Conservation (phyloP, 2,888 invertebrate species). For the Erebia palarica region DNA sequence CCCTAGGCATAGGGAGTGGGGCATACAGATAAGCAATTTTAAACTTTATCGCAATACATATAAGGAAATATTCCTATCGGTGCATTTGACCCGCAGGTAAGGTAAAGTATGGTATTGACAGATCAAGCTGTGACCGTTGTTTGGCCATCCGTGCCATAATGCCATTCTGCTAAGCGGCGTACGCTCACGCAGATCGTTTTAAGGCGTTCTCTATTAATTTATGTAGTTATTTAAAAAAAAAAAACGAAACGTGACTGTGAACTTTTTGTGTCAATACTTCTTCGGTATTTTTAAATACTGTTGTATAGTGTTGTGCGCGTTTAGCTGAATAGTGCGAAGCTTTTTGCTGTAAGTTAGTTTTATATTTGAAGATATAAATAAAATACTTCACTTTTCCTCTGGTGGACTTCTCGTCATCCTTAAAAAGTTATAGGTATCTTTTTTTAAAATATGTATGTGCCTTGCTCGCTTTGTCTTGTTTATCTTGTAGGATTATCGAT, state of each 20-base stretch:
- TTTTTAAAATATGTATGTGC: no score
- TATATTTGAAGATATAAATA: background rate
- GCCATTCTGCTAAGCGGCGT: slow-evolving; percentile 54
- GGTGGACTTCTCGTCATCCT: no score
- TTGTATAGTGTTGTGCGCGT: slow-evolving; percentile 11
- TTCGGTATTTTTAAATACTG: slow-evolving; percentile 15
- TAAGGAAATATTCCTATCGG: slow-evolving; percentile 9
- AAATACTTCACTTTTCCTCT: no score
- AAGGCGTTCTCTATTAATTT: slow-evolving; percentile 4
- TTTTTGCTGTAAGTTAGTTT: slow-evolving; percentile 14
- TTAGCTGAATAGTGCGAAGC: background rate
- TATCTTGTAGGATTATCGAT: no score
- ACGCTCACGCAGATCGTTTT: slow-evolving; percentile 39
- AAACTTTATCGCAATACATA: background rate
- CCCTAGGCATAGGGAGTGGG: slow-evolving; percentile 14
- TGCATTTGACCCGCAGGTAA: slow-evolving; percentile 11
- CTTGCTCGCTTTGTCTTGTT: no score
- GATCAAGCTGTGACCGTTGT: slow-evolving; percentile 46
- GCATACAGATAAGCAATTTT: slow-evolving; percentile 7
- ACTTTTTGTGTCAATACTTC: slow-evolving; percentile 22
- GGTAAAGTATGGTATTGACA: slow-evolving; percentile 36
- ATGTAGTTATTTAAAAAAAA: slow-evolving; percentile 9
- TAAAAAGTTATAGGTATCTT: no score
- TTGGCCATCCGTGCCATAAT: slow-evolving; percentile 64
- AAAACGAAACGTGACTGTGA: slow-evolving; percentile 13